Conservation (phyloP, 2,113 vertebrate genomes). For the Merops nubicus region DNA sequence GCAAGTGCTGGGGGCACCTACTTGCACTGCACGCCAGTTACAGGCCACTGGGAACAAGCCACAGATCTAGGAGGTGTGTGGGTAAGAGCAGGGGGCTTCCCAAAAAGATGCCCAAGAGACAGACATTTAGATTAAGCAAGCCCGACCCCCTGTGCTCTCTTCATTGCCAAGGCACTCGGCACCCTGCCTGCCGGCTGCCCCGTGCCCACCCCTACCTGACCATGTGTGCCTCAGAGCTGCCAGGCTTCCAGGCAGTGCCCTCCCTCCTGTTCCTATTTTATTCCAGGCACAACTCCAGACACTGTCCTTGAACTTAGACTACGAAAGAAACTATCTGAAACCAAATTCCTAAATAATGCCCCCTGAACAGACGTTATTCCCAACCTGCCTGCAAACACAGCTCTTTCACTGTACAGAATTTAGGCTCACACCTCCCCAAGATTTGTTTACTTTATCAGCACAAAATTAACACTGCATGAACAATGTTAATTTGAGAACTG, state of each 20-base stretch:
- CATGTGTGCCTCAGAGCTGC: too few species aligned
- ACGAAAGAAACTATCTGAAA: conserved; percentile 55
- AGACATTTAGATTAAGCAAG: background rate
- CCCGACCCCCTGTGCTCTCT: background rate
- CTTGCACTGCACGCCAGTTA: fast-evolving
- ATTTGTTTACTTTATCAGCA: background rate
- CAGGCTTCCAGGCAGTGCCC: background rate
- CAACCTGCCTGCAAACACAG: conserved; percentile 35
- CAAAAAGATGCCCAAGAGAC: background rate
- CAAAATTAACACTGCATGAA: conserved; percentile 31
- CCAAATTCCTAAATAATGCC: conserved; percentile 58
- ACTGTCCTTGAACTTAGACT: conserved; percentile 45
- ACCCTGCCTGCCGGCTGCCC: background rate
- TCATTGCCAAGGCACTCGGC: background rate
- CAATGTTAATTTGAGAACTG: background rate
- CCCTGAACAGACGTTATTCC: conserved; percentile 14
- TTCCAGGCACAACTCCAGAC: conserved; percentile 51
- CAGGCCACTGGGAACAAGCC: fast-evolving
- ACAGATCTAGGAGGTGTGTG: background rate
- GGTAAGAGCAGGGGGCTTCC: background rate
- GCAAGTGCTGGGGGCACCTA: fast-evolving
- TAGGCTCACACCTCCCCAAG: background rate
- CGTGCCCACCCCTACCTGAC: background rate
- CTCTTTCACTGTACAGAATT: background rate
- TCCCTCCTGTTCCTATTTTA: conserved; percentile 31